phyloP scores from a whole-genome alignment of 2,888 invertebrate genomes.

The Watsonalla cultraria region DNA sequence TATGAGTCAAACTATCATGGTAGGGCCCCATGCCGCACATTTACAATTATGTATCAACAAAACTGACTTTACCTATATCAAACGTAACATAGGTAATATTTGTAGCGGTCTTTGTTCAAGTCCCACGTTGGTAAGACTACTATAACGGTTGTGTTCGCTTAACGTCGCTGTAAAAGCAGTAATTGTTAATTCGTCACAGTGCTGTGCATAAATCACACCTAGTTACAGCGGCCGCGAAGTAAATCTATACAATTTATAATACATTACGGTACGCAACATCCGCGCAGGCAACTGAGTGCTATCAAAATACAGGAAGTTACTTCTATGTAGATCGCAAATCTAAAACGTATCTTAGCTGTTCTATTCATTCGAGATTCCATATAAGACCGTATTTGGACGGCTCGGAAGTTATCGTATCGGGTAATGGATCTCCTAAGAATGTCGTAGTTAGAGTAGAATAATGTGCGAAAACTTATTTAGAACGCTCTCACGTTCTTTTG shows the following conservation, averaged over 20 bases:
- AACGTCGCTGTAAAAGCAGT: conserved; percentile 46
- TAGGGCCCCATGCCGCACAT: no score
- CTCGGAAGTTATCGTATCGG: background rate
- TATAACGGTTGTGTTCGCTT: conserved; percentile 43
- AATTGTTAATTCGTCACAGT: conserved; percentile 72
- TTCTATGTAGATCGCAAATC: conserved; percentile 37
- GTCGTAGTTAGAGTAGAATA: background rate
- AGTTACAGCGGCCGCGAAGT: conserved; percentile 47
- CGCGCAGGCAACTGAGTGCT: conserved; percentile 18
- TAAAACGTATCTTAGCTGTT: conserved; percentile 26
- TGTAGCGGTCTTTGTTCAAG: conserved; percentile 27
- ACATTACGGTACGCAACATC: conserved; percentile 39
- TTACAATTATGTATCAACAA: conserved; percentile 5
- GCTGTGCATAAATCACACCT: conserved; percentile 64
- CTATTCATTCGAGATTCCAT: conserved; percentile 5
- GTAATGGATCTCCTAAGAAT: background rate
- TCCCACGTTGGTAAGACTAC: conserved; percentile 29
- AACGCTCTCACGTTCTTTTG: background rate
- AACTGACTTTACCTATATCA: conserved; percentile 29
- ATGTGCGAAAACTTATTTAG: background rate
- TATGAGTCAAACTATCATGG: no score
- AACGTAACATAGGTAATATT: conserved; percentile 24
- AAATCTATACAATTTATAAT: conserved; percentile 63
- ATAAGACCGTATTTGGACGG: background rate
- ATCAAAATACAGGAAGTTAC: conserved; percentile 51